Evolutionary conservation across 2,797 vertebrate species (phyloP).

Genomic region (Varecia variegata): DNA sequence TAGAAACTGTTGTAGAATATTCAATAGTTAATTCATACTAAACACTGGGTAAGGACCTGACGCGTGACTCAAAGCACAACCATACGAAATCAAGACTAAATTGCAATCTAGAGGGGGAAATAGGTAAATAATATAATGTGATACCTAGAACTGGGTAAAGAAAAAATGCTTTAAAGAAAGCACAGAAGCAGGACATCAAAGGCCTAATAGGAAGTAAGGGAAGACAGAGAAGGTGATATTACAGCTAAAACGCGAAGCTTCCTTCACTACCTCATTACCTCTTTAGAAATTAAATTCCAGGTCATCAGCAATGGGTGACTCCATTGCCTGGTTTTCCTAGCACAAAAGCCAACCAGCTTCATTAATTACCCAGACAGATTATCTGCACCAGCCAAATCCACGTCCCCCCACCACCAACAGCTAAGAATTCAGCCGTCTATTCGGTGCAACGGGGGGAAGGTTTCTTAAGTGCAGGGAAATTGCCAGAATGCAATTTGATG

Average conservation of each 20-base stretch:
- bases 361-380: neutral
- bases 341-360: neutral
- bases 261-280: neutral
- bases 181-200: neutral
- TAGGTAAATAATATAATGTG: neutral
- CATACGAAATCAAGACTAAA: neutral
- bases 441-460: neutral
- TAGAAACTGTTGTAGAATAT: neutral
- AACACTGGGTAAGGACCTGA: neutral
- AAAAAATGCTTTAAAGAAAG: neutral
- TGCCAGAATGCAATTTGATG: neutral
- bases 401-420: neutral
- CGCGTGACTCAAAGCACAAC: neutral
- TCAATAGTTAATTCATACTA: neutral
- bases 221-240: neutral
- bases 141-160: neutral
- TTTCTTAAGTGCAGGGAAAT: neutral
- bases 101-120: neutral
- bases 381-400: neutral
- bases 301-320: neutral
- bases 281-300: slow-evolving; percentile 12
- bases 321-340: neutral
- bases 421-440: neutral
- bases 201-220: neutral
- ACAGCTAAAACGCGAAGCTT: neutral